Conservation (phyloP, 2,797 vertebrate genomes). For the Sardinella longiceps region DNA sequence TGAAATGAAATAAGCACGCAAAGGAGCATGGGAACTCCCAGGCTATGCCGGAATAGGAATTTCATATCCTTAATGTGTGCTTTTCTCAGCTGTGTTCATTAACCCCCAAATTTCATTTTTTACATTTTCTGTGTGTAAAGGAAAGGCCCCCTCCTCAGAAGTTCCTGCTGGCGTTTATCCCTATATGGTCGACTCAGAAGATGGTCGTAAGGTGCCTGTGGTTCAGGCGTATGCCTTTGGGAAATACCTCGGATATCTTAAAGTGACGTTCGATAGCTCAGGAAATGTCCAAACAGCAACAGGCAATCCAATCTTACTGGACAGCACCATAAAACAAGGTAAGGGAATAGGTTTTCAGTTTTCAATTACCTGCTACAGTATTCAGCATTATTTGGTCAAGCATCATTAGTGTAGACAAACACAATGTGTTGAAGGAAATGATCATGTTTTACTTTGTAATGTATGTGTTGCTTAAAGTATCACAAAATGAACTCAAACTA, state of each 20-base stretch:
- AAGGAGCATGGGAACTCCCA: no score
- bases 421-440: no score
- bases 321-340: conserved; percentile 83
- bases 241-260: conserved; percentile 89
- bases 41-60: no score
- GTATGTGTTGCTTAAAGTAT: no score
- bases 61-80: no score
- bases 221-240: conserved; percentile 95
- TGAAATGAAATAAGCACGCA: no score
- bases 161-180: conserved; percentile 82
- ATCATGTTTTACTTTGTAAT: no score
- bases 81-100: no score
- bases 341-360: conserved; percentile 41
- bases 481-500: no score
- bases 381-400: no score
- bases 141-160: conserved; percentile 81
- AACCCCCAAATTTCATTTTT: neutral
- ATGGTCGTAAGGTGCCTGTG: conserved; percentile 84
- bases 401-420: no score
- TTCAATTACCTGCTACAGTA: no score
- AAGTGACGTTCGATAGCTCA: conserved; percentile 81
- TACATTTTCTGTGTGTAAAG: conserved; percentile 60
- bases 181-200: conserved; percentile 78
- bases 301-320: conserved; percentile 90
- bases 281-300: conserved; percentile 77